These are phyloP conservation scores for Antedon mediterranea DNA, from an alignment of 53 echinoderm and acorn worm species.

Conservation along the genomic window DNA sequence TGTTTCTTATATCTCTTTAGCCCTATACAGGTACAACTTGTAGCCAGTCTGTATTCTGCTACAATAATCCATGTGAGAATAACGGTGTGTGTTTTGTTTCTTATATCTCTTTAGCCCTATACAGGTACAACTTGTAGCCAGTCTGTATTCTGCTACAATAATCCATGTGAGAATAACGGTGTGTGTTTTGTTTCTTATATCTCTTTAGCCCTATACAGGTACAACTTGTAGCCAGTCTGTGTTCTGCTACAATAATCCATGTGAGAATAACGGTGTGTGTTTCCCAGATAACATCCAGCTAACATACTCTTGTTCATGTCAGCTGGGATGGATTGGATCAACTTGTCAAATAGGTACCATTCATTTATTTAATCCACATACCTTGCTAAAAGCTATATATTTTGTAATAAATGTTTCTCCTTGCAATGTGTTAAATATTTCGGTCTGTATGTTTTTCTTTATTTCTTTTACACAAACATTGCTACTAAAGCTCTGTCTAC, in stretches of 20 bases:
- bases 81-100: conserved; percentile 20
- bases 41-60: conserved; percentile 25
- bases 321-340: conserved; percentile 34
- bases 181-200: conserved; percentile 13
- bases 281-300: conserved; percentile 9
- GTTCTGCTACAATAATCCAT: conserved; percentile 33
- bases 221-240: conserved; percentile 24
- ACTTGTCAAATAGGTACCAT: conserved; percentile 42
- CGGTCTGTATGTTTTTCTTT: too few species aligned
- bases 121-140: conserved; percentile 32
- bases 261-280: conserved; percentile 38
- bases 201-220: conserved; percentile 39
- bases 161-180: conserved; percentile 38
- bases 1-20: conserved; percentile 26
- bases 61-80: conserved; percentile 35
- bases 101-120: conserved; percentile 38
- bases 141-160: conserved; percentile 22
- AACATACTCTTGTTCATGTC: conserved; percentile 34
- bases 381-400: too few species aligned
- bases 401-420: too few species aligned
- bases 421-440: too few species aligned
- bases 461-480: too few species aligned
- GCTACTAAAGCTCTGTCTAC: too few species aligned
- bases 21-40: conserved; percentile 38
- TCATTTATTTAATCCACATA: too few species aligned